phyloP scores from a whole-genome alignment of 2,113 vertebrate species.

The Ancistrus triradiatus region DNA sequence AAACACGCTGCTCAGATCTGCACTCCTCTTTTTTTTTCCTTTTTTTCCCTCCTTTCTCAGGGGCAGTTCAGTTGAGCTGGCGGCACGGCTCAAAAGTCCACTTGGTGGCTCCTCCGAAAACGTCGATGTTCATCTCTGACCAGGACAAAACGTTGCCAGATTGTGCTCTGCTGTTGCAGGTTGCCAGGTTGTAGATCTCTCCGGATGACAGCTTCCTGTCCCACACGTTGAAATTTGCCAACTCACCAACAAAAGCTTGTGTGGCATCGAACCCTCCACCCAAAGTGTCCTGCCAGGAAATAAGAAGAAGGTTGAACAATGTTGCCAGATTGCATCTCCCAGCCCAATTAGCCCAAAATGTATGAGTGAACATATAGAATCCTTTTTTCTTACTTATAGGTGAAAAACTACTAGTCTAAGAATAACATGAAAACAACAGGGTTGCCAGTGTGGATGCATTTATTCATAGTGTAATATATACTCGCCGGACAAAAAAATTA shows the following conservation, averaged over 20 bases:
- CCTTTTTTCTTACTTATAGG: too few species aligned
- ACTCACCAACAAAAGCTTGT: slow-evolving; percentile 88
- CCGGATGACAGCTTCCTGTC: slow-evolving; percentile 83
- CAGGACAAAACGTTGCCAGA: slow-evolving; percentile 90
- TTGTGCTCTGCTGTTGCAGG: slow-evolving; percentile 84
- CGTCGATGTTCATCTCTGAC: slow-evolving; percentile 87
- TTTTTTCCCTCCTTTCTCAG: slow-evolving; percentile 30
- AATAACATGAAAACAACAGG: too few species aligned
- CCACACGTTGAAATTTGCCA: slow-evolving; percentile 95
- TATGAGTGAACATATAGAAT: too few species aligned
- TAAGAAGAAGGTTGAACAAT: not conserved
- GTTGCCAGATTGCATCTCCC: too few species aligned
- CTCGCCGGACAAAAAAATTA: too few species aligned
- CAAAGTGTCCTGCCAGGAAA: slow-evolving; percentile 78
- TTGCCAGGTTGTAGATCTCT: slow-evolving; percentile 90
- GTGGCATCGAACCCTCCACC: slow-evolving; percentile 95
- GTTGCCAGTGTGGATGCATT: too few species aligned
- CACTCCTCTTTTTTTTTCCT: slow-evolving; percentile 34
- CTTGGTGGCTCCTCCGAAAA: slow-evolving; percentile 91
- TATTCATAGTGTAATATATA: too few species aligned
- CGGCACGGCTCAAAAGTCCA: slow-evolving; percentile 96
- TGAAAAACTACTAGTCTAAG: too few species aligned
- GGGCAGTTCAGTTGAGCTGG: slow-evolving; percentile 81
- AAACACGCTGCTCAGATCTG: slow-evolving; percentile 49
- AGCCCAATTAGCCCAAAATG: too few species aligned